Percentiles rank a stretch among this genome's conserved stretches.
phyloP scores from a whole-genome alignment of 2,113 vertebrate species.

The Amblyornis subalaris region DNA sequence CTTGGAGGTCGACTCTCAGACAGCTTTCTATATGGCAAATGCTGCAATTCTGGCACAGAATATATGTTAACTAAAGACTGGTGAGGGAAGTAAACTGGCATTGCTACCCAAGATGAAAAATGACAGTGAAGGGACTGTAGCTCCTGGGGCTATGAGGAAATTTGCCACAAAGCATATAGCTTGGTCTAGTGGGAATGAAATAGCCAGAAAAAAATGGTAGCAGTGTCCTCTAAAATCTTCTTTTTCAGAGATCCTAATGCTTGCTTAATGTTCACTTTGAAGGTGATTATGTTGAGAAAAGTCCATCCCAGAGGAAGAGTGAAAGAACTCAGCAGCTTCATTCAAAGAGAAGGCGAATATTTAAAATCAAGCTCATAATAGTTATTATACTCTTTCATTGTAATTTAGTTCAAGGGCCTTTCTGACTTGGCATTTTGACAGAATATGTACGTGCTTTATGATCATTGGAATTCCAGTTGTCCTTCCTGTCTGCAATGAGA shows the following conservation, averaged over 20 bases:
- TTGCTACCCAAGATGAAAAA: not conserved
- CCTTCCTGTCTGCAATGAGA: conserved; percentile 28
- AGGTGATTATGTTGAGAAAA: not conserved
- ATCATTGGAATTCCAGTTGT: conserved; percentile 44
- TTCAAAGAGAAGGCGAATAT: conserved; percentile 32
- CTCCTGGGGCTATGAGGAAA: not conserved
- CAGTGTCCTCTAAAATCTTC: not conserved
- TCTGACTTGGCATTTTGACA: conserved; percentile 52
- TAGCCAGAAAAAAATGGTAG: not conserved
- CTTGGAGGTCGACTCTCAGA: not conserved
- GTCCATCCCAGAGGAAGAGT: conserved; percentile 24
- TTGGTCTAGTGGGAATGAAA: not conserved
- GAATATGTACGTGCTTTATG: conserved; percentile 22
- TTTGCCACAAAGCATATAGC: not conserved
- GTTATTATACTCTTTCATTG: not conserved
- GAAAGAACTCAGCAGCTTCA: not conserved
- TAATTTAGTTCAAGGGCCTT: conserved; percentile 37
- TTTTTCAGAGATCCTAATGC: conserved; percentile 2
- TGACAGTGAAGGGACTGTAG: not conserved
- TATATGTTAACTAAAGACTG: not conserved
- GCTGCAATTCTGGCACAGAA: not conserved
- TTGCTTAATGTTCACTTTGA: conserved; percentile 25
- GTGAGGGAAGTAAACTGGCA: not conserved
- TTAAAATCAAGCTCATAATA: conserved; percentile 23
- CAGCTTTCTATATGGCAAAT: not conserved